Base-by-base conservation (phyloP, 2,113 vertebrate genomes). In the Campylomormyrus numenius region DNA sequence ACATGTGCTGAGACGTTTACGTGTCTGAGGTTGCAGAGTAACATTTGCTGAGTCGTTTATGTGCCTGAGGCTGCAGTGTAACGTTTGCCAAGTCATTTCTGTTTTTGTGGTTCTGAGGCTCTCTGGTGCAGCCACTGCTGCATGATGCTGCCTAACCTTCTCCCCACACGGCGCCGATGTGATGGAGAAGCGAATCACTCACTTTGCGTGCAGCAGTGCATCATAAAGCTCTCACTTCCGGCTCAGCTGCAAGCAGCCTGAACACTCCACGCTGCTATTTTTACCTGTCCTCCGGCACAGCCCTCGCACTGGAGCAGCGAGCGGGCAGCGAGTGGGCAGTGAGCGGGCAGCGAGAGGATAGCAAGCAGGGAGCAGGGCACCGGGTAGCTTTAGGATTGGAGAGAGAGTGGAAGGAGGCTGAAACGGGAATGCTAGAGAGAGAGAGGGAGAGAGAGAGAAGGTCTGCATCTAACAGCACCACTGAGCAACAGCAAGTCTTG, bases 241-340 rank as follows among this genome's bases (percentile, higher is more conserved):
- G 93, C 94, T 94, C 91, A 91, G 91, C 90, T 93, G 89, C 91
- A 93, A 91, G 94, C 91, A 97, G 96, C 96, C 96, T 96, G 95
- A 94, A 97, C 96, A 94, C 95, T 95, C 90, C 91, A 95, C 92
- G 90, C 94, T 93, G 95, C 96, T 97, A 96, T 97, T 97, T 97
- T 97, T 96, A 96, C 97, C 96, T 95, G 94, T 92, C 94, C 95
- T 93, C 95, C 95, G 94, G 95, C 94, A 89, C 35, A 85, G 88
- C 91, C 91, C 91, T 88, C 90, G 45, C 80, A 31, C 89, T n/a
- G 77, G 89, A 56, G n/a, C 83, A 85, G 11, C 45, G 89, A 2
- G 3, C 66, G 87, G 49, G 74, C 56, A 88, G 35, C 90, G 89
- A 2, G 3, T n/a, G 48, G 85, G 87, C 39, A 88, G n/a, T 10